phyloP scores from a whole-genome alignment of 2,113 vertebrate genomes.

The Sisor rabdophorus region DNA sequence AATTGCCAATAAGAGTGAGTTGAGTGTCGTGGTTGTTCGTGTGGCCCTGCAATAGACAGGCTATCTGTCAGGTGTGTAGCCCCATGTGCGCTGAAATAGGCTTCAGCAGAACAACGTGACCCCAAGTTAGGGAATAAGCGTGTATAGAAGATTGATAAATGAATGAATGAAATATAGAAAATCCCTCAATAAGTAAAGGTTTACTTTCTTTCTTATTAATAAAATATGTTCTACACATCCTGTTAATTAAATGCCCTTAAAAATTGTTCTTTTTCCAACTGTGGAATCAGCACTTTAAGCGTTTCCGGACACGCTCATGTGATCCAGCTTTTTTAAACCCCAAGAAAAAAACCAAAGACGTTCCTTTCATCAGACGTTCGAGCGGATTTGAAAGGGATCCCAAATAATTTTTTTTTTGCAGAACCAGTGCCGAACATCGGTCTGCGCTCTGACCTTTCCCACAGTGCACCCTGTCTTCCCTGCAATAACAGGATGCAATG shows the following conservation, averaged over 20 bases:
- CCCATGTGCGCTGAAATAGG: too few species aligned
- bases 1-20: too few species aligned
- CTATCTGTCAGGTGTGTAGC: too few species aligned
- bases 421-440: background rate
- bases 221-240: background rate
- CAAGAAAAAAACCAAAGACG: background rate
- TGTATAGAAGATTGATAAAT: too few species aligned
- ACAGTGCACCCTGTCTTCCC: background rate
- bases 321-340: background rate
- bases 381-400: background rate
- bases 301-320: background rate
- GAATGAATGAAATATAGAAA: too few species aligned
- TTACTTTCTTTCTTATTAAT: background rate
- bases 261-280: too few species aligned
- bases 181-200: background rate
- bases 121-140: too few species aligned
- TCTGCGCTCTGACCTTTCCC: slow-evolving; percentile 19
- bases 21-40: too few species aligned
- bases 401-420: slow-evolving; percentile 9
- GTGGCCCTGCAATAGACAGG: too few species aligned
- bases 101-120: too few species aligned
- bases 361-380: background rate
- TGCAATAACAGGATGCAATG: slow-evolving; percentile 48
- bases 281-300: background rate
- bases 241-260: background rate